A percentile compares a stretch with the other conserved stretches of the same genome.
Evolutionary conservation across 2,113 vertebrate genomes (phyloP).

Genomic region (cattle (Bos taurus)): DNA sequence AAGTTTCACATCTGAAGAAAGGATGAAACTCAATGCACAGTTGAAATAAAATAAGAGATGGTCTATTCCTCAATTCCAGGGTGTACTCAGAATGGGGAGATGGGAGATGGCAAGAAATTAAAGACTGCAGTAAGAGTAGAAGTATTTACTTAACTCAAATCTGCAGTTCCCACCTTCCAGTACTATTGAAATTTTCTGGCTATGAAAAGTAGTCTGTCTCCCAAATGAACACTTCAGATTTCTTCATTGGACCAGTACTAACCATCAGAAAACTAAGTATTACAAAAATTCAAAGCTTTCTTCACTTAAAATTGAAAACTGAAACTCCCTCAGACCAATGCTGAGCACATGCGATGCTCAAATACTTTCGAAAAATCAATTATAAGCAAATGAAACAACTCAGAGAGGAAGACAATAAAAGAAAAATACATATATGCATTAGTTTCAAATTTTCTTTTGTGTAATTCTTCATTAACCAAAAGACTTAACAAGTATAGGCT

Average conservation of each 20-base stretch:
- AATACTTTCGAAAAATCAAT: background rate
- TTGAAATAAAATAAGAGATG: background rate
- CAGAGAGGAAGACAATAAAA: background rate
- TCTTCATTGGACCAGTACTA: background rate
- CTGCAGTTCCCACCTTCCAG: background rate
- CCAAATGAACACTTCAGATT: background rate
- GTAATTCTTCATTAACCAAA: background rate
- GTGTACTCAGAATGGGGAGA: background rate
- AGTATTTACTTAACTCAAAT: background rate
- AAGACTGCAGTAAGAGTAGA: background rate
- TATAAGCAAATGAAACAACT: background rate
- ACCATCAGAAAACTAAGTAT: background rate
- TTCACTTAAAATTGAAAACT: background rate
- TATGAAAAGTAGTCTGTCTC: background rate
- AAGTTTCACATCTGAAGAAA: background rate
- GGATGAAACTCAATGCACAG: background rate
- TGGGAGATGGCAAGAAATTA: background rate
- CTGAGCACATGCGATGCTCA: background rate
- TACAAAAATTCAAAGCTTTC: background rate
- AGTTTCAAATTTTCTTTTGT: constrained; percentile 1
- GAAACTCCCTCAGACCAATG: background rate
- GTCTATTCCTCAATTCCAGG: constrained; percentile 1
- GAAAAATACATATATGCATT: background rate
- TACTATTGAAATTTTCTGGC: background rate
- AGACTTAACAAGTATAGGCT: background rate